These are phyloP conservation scores for Montipora foliosa DNA, from an alignment of 64 coral and sea anemone genomes.

Conservation along the genomic window DNA sequence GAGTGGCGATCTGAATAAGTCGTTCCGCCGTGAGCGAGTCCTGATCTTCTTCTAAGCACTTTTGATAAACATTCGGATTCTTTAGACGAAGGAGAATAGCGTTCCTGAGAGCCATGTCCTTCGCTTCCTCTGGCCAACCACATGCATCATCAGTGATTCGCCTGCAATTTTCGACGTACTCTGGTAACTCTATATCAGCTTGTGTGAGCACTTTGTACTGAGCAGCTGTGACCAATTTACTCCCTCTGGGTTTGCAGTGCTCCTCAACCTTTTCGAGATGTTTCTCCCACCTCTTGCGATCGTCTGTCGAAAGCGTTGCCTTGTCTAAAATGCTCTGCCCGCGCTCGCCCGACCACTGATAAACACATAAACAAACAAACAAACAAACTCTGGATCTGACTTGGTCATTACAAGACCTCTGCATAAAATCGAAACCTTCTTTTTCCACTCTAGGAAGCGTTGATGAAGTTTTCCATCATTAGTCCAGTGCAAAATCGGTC, in stretches of 20 bases:
- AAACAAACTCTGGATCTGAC: neutral
- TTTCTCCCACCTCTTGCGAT: neutral
- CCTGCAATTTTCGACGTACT: neutral
- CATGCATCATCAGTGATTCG: neutral
- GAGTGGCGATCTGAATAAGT: slow-evolving; percentile 3
- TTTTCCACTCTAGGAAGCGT: neutral
- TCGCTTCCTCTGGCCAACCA: slow-evolving; percentile 7
- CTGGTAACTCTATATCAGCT: slow-evolving; percentile 16
- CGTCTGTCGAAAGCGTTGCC: neutral
- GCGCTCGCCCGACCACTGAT: neutral
- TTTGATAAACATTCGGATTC: slow-evolving; percentile 14
- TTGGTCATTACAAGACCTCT: slow-evolving; percentile 12
- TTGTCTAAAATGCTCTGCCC: neutral
- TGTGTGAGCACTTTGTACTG: slow-evolving; percentile 18
- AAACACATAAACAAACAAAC: neutral
- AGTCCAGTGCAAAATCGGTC: neutral
- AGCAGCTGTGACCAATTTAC: neutral
- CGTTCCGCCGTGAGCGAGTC: slow-evolving; percentile 6
- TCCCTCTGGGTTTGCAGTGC: slow-evolving; percentile 5
- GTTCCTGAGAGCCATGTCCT: slow-evolving; percentile 11
- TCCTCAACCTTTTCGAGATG: slow-evolving; percentile 2
- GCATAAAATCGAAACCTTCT: slow-evolving; percentile 3
- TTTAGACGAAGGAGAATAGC: slow-evolving; percentile 9
- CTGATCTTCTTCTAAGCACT: neutral
- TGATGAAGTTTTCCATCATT: neutral